Percentiles rank a stretch among this genome's conserved stretches.
Evolutionary conservation across 2,888 invertebrate genomes (phyloP).

Genomic region (Pheosia tremula): DNA sequence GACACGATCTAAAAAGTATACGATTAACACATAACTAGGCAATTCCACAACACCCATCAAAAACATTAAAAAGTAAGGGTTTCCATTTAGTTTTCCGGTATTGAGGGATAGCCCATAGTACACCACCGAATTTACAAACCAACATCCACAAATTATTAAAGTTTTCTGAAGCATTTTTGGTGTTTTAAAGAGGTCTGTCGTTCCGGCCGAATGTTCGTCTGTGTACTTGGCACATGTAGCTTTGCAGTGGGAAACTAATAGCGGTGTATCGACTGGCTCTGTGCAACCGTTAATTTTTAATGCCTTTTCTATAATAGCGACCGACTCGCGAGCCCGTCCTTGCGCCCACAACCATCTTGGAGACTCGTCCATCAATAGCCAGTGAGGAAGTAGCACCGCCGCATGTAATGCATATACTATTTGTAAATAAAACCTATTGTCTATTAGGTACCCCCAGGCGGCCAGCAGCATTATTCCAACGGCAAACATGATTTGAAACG

Average conservation of each 20-base stretch:
- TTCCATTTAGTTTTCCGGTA: conserved; percentile 90
- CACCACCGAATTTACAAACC: conserved; percentile 94
- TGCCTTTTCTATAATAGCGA: conserved; percentile 90
- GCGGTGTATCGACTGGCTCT: conserved; percentile 86
- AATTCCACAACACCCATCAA: conserved; percentile 92
- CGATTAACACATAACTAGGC: conserved; percentile 90
- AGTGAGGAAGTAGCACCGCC: conserved; percentile 89
- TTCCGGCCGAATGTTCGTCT: conserved; percentile 83
- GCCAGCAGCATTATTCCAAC: conserved; percentile 92
- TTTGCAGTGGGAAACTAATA: conserved; percentile 86
- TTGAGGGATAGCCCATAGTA: conserved; percentile 94
- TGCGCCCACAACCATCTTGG: conserved; percentile 95
- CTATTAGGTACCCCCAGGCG: conserved; percentile 91
- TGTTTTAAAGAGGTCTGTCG: conserved; percentile 90
- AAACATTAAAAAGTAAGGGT: conserved; percentile 92
- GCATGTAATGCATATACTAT: conserved; percentile 91
- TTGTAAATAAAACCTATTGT: conserved; percentile 90
- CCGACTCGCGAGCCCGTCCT: conserved; percentile 89
- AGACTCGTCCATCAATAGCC: conserved; percentile 94
- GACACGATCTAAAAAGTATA: conserved; percentile 89
- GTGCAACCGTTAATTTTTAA: conserved; percentile 88
- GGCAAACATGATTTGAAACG: conserved; percentile 92
- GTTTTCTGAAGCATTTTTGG: conserved; percentile 91
- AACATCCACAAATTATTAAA: conserved; percentile 91
- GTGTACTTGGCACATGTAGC: conserved; percentile 77